phyloP scores from a whole-genome alignment of 2,797 vertebrate species.

The Chloroceryle amazona region DNA sequence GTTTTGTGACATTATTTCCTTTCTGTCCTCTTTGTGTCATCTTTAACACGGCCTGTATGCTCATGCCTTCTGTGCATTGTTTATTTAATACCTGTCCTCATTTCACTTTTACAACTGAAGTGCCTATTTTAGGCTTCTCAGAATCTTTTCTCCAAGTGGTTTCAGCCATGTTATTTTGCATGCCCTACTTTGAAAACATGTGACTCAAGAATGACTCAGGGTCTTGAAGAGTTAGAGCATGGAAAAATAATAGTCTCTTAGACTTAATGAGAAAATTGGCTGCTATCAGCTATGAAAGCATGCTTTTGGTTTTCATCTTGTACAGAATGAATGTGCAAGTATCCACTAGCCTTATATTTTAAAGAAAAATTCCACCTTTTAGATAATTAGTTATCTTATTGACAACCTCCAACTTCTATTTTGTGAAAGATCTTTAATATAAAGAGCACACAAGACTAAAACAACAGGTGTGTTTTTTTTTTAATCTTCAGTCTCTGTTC shows the following conservation, averaged over 20 bases:
- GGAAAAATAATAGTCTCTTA: not conserved
- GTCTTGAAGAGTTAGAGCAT: not conserved
- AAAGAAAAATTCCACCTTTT: not conserved
- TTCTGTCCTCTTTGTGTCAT: slow-evolving; percentile 39
- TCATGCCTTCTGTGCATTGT: slow-evolving; percentile 18
- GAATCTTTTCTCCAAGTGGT: not conserved
- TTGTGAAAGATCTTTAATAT: not conserved
- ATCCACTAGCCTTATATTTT: not conserved
- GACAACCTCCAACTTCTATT: not conserved
- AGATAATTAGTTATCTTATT: not conserved
- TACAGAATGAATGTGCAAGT: not conserved
- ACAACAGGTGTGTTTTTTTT: not conserved
- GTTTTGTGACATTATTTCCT: not conserved
- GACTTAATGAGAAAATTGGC: not conserved
- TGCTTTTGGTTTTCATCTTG: not conserved
- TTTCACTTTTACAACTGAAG: not conserved
- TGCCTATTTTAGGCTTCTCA: slow-evolving; percentile 19
- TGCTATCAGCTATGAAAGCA: not conserved
- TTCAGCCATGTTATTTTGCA: not conserved
- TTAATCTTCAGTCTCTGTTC: not conserved
- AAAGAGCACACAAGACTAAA: not conserved
- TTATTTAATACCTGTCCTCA: slow-evolving; percentile 52
- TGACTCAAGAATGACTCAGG: slow-evolving; percentile 5
- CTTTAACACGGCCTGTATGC: not conserved
- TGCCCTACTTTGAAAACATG: slow-evolving; percentile 8